Conservation (phyloP, 2,888 invertebrate species). For the Eudemis profundana region DNA sequence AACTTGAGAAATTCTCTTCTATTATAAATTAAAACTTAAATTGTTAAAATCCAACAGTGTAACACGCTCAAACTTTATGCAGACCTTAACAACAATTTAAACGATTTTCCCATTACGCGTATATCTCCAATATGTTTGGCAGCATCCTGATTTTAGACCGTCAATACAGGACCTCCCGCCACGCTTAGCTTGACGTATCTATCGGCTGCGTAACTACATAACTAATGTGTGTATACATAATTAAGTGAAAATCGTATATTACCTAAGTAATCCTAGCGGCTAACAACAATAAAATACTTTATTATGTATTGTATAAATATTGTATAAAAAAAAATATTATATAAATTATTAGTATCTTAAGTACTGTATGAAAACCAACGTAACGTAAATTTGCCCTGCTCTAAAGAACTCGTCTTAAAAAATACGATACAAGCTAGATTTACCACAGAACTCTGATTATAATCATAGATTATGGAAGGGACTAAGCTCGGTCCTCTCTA, state of each 20-base stretch:
- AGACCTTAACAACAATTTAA: no score
- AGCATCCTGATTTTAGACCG: constrained; percentile 55
- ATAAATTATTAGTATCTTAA: no score
- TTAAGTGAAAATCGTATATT: constrained; percentile 53
- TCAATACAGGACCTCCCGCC: constrained; percentile 59
- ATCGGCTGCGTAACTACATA: constrained; percentile 50
- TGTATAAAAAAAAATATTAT: no score
- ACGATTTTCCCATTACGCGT: background rate
- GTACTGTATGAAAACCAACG: background rate
- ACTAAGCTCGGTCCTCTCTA: constrained; percentile 10
- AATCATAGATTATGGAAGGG: constrained; percentile 36
- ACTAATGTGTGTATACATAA: constrained; percentile 57
- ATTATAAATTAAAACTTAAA: no score
- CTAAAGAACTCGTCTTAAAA: background rate
- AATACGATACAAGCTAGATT: constrained; percentile 19
- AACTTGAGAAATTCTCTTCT: no score
- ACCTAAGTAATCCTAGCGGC: background rate
- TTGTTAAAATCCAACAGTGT: no score
- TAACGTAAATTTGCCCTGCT: background rate
- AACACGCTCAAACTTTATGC: no score
- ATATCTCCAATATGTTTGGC: background rate
- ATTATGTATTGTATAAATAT: no score
- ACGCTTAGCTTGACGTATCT: constrained; percentile 60
- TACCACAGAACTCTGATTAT: constrained; percentile 18
- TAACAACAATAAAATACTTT: no score